Evolutionary conservation across 2,797 vertebrate genomes (phyloP), one percentile per base, ranked within the genome.

Genomic region (Iguana delicatissima): DNA sequence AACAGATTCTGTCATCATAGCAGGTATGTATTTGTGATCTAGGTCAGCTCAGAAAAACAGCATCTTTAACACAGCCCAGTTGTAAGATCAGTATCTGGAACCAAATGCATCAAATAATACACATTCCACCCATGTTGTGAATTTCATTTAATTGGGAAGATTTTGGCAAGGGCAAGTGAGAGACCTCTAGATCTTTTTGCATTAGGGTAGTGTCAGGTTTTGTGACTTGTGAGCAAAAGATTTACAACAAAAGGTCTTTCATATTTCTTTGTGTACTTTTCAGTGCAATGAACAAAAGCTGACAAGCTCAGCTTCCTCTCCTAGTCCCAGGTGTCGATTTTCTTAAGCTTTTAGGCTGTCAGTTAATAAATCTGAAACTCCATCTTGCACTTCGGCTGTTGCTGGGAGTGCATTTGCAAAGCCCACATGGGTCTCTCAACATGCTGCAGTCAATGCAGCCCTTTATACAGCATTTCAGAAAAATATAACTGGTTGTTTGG

Each of bases 1-100:
- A 90, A 98, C 97, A 8, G 98, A 98, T 95, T 98, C 97, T 57
- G 98, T 98, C 96, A 98, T 98, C 96, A 98, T 98, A 82, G 97
- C 97, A 97, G 98, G 98, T 98, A 98, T 32, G 96, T 76, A 93
- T 84, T 69, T 59, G 87, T 42, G 14, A 32, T 4, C 86, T 84
- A 29, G 79, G 91, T 94, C 95, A 74, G 86, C 91, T 87, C 89
- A 2, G 81, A 85, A 69, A 95, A 96, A 84, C 52, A 89, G 82
- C 13, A 50, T 89, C 83, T 91, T 94, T 96, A 92, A 89, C 93
- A 84, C 76, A 86, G 90, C 82, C 42, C 83, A 62, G 92, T 94
- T 94, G 94, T 97, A 94, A 96, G 94, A 96, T 96, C 94, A 94
- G 96, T 96, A 94, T 94, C 91, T 85, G 95, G 89, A 87, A 95